A percentile compares a stretch with the other conserved stretches of the same genome.
These are phyloP conservation scores for Sinella curviseta DNA, from an alignment of 1,140 invertebrate genomes.

Conservation along the genomic window DNA sequence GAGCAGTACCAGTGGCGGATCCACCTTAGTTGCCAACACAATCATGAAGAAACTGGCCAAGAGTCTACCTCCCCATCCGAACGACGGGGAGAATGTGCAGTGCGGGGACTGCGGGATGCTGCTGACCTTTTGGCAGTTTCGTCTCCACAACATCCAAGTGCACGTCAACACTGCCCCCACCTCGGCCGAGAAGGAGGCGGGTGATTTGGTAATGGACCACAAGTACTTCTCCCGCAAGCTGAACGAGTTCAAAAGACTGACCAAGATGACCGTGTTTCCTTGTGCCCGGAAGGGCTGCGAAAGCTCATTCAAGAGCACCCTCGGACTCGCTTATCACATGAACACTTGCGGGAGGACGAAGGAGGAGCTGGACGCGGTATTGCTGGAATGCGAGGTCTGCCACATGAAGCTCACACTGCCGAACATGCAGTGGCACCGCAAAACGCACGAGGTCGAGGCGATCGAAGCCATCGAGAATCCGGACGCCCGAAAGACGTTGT, in stretches of 20 bases:
- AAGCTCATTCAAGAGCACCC: constrained; percentile 22
- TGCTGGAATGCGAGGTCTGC: constrained; percentile 41
- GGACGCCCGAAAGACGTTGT: background rate
- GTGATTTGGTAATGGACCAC: background rate
- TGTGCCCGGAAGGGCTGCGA: constrained; percentile 1
- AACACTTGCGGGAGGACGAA: constrained; percentile 40
- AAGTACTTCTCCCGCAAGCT: background rate
- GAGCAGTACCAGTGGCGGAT: no score
- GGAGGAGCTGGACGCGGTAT: constrained; percentile 35
- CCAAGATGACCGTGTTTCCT: background rate
- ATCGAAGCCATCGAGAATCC: background rate
- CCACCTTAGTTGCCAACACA: no score
- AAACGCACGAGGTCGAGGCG: constrained; percentile 23
- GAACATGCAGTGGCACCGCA: constrained; percentile 36
- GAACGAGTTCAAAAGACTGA: background rate
- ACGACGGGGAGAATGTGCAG: no score
- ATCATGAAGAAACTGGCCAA: no score
- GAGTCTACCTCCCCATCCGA: no score
- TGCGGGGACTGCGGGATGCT: no score
- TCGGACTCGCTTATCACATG: constrained; percentile 29
- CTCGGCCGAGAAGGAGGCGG: constrained; percentile 19
- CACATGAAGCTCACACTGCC: constrained; percentile 26
- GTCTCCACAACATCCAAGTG: constrained; percentile 40
- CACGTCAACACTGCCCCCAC: constrained; percentile 42
- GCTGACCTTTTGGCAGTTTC: no score